Conservation (phyloP, 2,113 vertebrate species). For the Platysteira castanea region DNA sequence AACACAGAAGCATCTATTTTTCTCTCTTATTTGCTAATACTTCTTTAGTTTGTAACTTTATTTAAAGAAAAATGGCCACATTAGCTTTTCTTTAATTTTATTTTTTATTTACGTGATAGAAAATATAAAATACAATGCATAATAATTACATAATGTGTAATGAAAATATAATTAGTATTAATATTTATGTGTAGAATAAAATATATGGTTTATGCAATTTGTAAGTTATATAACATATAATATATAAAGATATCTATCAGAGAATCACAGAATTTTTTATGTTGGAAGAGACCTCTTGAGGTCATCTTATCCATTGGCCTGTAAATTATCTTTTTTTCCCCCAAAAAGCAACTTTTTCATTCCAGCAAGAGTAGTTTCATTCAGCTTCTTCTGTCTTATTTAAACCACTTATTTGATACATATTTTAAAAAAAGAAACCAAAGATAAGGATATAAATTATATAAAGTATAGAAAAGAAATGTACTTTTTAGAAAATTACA, state of each 20-base stretch:
- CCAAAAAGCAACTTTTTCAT: not conserved
- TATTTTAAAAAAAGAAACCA: not conserved
- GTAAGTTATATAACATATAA: no score
- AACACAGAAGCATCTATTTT: not conserved
- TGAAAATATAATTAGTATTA: not conserved
- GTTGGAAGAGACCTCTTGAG: not conserved
- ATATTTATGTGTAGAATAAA: not conserved
- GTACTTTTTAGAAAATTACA: not conserved
- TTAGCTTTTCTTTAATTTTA: not conserved
- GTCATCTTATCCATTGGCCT: not conserved
- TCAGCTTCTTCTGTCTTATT: not conserved
- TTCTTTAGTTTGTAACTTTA: not conserved
- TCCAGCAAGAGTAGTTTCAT: not conserved
- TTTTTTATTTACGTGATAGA: not conserved
- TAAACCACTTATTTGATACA: not conserved
- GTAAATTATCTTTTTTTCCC: not conserved
- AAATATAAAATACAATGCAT: not conserved
- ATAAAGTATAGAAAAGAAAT: not conserved
- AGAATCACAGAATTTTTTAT: not conserved
- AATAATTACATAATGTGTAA: not conserved
- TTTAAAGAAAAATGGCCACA: not conserved
- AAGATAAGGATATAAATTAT: not conserved
- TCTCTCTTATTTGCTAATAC: not conserved
- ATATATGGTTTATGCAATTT: not conserved
- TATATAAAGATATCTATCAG: not conserved